Conservation (phyloP, 2,797 vertebrate genomes). For the Gymnothorax javanicus region DNA sequence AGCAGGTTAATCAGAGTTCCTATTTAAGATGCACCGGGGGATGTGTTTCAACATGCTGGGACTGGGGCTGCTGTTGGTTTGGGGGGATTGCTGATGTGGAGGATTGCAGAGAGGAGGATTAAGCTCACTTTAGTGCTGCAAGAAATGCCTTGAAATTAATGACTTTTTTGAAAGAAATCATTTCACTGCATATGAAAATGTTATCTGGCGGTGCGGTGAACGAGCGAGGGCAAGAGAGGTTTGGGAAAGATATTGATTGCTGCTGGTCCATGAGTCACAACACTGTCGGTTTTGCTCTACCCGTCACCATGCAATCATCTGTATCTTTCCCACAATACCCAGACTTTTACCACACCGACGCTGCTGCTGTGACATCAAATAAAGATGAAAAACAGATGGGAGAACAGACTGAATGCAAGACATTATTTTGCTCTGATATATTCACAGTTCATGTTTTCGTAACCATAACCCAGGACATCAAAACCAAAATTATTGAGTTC, state of each 20-base stretch:
- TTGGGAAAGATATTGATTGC: constrained; percentile 74
- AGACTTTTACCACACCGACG: constrained; percentile 58
- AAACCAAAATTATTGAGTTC: neutral
- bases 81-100: neutral
- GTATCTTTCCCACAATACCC: constrained; percentile 70
- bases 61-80: neutral
- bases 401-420: neutral
- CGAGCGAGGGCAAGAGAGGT: constrained; percentile 63
- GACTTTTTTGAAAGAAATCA: constrained; percentile 35
- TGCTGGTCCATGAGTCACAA: constrained; percentile 65
- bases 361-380: constrained; percentile 12
- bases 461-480: neutral
- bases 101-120: neutral
- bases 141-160: constrained; percentile 13
- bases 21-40: neutral
- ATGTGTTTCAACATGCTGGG: constrained; percentile 4
- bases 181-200: constrained; percentile 66
- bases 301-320: constrained; percentile 75
- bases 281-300: constrained; percentile 72
- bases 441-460: neutral
- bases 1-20: neutral
- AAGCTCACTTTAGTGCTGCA: neutral
- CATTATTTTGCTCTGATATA: neutral
- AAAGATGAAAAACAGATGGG: neutral
- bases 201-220: constrained; percentile 73